Base-by-base conservation (phyloP, 1,140 invertebrate genomes). In the Brachionus asplanchnoidis region DNA sequence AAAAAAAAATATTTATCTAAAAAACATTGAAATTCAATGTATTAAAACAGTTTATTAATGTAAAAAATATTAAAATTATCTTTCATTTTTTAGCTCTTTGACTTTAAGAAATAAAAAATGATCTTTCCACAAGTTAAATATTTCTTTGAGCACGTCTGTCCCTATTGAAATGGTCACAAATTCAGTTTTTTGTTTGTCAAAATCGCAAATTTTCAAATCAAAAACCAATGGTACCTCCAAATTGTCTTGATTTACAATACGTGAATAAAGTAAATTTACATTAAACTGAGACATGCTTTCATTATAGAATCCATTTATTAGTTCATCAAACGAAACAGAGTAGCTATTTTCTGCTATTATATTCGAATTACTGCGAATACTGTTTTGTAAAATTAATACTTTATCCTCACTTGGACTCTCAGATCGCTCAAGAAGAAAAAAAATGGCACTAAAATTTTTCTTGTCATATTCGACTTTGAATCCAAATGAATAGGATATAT, bases 31-130 rank as follows among this genome's bases (percentile, higher is more conserved):
- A 7, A 36, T 36, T 36, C 32, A 36, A 36, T 36, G 32, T 36
- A 36, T 36, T 36, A 36, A 36, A 36, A 36, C 32, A 7, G 32
- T 36, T 36, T 36, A 36, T 36, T 36, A 36, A 36, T 36, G 6
- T 5, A 36, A 36, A 32, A 32, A 36, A 36, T 36, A 1, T 6
- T 6, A 7, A 36, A 36, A 23, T 68, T 68, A 68, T 3, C n/a
- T 28, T 32, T 68, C 66, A 68, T 68, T 32, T n/a, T 26, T 68
- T 12, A 68, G 20, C 26, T 73, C 17, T 17, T 73, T 17, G 8
- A 73, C 17, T 73, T 23, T 73, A 17, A 73, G 14, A 73, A 17
- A n/a, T 42, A 73, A 73, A 73, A 73, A 73, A 73, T 73, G 68
- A 17, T 42, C n/a, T 20, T 73, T 73, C 68, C 68, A 73, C 14